Conservation (phyloP, 2,888 invertebrate species). For the Smittia aterrima region DNA sequence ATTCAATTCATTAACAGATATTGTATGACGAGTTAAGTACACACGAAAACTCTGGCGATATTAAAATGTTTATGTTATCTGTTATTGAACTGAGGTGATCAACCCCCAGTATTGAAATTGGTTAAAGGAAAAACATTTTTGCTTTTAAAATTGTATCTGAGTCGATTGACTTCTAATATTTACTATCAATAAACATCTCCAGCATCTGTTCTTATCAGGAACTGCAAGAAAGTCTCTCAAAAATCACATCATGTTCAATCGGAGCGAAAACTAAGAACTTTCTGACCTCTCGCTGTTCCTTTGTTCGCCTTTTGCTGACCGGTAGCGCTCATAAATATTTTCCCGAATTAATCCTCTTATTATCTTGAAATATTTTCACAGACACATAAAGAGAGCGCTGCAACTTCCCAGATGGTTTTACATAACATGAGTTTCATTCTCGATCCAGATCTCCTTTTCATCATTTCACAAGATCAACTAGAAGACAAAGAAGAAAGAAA, state of each 20-base stretch:
- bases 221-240: neutral
- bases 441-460: slow-evolving; percentile 24
- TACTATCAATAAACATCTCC: neutral
- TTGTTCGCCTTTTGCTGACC: neutral
- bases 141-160: no score
- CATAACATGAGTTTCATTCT: neutral
- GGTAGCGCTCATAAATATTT: neutral
- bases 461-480: neutral
- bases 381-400: neutral
- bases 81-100: no score
- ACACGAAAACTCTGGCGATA: no score
- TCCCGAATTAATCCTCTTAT: neutral
- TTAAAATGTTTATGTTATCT: no score
- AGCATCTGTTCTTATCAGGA: neutral
- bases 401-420: neutral
- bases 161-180: slow-evolving; percentile 1
- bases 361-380: neutral
- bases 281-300: neutral
- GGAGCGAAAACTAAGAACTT: neutral
- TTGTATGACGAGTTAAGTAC: no score
- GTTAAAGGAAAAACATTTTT: no score
- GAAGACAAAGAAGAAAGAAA: neutral
- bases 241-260: neutral
- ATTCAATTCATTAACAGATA: no score
- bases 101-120: no score